Evolutionary conservation across 92 coral and sea anemone genomes (phyloP).

Genomic region (Palythoa caribaeorum): DNA sequence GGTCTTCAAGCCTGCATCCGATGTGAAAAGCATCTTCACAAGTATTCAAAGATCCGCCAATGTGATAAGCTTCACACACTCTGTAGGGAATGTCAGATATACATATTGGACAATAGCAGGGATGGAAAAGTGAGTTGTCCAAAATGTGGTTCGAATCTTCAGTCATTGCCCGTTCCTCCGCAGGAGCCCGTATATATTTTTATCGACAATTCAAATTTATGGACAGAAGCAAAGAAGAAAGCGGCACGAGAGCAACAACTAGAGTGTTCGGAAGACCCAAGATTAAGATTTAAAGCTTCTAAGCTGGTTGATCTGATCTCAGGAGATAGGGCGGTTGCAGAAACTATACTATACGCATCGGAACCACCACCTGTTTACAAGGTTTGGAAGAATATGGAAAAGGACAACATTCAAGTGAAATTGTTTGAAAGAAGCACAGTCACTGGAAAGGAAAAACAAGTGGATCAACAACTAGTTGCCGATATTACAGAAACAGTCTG

Average conservation of each 20-base stretch:
- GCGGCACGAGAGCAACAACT: constrained; percentile 25
- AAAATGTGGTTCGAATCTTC: constrained; percentile 1
- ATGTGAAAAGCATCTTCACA: constrained; percentile 6
- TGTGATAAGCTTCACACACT: constrained; percentile 30
- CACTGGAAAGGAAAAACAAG: constrained; percentile 58
- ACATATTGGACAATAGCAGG: background rate
- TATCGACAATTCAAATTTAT: constrained; percentile 59
- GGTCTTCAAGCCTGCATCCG: background rate
- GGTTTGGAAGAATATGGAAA: constrained; percentile 52
- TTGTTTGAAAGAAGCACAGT: constrained; percentile 21
- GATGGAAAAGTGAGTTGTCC: constrained; percentile 1
- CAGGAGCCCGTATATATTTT: constrained; percentile 32
- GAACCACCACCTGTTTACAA: constrained; percentile 61
- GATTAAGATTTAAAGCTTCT: too few species aligned
- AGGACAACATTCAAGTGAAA: constrained; percentile 23
- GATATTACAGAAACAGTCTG: constrained; percentile 54
- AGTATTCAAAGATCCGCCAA: constrained; percentile 12
- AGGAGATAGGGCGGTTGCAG: constrained; percentile 44
- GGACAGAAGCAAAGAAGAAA: constrained; percentile 61
- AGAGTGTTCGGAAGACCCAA: constrained; percentile 41
- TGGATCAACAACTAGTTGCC: constrained; percentile 63
- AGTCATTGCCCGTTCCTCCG: background rate
- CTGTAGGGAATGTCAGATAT: constrained; percentile 26
- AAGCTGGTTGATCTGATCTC: constrained; percentile 39
- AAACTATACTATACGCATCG: constrained; percentile 51